These are phyloP conservation scores for Diplodus sargus DNA, from an alignment of 2,797 vertebrate genomes.

Conservation along the genomic window DNA sequence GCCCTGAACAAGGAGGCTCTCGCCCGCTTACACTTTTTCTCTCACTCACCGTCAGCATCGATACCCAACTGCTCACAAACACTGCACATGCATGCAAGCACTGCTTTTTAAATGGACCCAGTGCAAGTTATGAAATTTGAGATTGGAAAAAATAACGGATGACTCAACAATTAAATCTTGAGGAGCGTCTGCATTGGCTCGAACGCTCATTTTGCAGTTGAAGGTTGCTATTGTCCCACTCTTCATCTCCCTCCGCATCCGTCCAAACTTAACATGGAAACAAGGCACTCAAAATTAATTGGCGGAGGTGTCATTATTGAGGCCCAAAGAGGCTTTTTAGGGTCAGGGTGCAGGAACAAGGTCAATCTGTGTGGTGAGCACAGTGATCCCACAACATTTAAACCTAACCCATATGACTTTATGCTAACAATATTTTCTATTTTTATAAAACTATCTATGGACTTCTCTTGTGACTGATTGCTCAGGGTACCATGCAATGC, in stretches of 20 bases:
- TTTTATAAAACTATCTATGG: neutral
- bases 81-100: conserved; percentile 28
- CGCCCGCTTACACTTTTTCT: conserved; percentile 44
- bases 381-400: conserved; percentile 9
- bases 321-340: conserved; percentile 54
- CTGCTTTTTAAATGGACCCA: conserved; percentile 22
- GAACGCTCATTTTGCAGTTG: neutral
- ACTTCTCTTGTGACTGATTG: neutral
- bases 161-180: neutral
- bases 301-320: conserved; percentile 41
- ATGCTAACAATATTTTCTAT: neutral
- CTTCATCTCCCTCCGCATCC: conserved; percentile 9
- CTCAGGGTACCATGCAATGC: neutral
- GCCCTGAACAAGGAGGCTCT: conserved; percentile 66
- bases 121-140: neutral
- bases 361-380: conserved; percentile 27
- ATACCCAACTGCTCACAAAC: conserved; percentile 26
- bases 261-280: conserved; percentile 41
- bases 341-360: conserved; percentile 59
- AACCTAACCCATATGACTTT: too few species aligned
- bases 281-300: conserved; percentile 61
- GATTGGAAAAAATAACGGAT: too few species aligned
- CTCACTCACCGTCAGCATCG: conserved; percentile 38
- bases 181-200: neutral
- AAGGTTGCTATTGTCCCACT: neutral